phyloP scores from a whole-genome alignment of 1,140 invertebrate species.

The Pristionchus pacificus region DNA sequence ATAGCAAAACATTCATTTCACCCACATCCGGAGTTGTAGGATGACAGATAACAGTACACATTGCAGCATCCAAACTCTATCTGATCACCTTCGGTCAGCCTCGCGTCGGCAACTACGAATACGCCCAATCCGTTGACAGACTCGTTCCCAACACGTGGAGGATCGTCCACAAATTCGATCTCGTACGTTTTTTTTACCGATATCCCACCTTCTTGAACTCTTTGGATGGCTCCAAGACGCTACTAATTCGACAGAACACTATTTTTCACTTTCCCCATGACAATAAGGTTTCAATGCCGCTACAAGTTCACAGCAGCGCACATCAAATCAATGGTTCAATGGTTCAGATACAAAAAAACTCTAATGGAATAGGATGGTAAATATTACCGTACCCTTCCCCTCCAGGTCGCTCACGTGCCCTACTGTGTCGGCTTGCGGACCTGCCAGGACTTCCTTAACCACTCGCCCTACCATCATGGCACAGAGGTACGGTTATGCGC shows the following conservation, averaged over 20 bases:
- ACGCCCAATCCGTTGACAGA: slow-evolving; percentile 23
- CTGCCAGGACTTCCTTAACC: slow-evolving; percentile 31
- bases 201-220: no score
- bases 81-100: slow-evolving; percentile 37
- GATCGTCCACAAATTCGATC: slow-evolving; percentile 29
- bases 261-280: background rate
- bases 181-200: slow-evolving; percentile 12
- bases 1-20: no score
- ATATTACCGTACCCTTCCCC: background rate
- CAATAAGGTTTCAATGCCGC: background rate
- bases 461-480: slow-evolving; percentile 37
- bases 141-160: slow-evolving; percentile 30
- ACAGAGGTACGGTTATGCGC: no score
- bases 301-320: background rate
- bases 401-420: slow-evolving; percentile 33
- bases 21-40: slow-evolving; percentile 10
- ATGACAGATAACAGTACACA: background rate
- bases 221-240: no score
- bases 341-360: background rate
- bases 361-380: slow-evolving; percentile 1
- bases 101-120: slow-evolving; percentile 32
- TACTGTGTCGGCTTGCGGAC: slow-evolving; percentile 11
- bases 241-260: background rate
- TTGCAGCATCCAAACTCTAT: slow-evolving; percentile 3
- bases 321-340: background rate